phyloP scores from a whole-genome alignment of 2,797 vertebrate genomes.

The Pseudotriccus pelzelni region DNA sequence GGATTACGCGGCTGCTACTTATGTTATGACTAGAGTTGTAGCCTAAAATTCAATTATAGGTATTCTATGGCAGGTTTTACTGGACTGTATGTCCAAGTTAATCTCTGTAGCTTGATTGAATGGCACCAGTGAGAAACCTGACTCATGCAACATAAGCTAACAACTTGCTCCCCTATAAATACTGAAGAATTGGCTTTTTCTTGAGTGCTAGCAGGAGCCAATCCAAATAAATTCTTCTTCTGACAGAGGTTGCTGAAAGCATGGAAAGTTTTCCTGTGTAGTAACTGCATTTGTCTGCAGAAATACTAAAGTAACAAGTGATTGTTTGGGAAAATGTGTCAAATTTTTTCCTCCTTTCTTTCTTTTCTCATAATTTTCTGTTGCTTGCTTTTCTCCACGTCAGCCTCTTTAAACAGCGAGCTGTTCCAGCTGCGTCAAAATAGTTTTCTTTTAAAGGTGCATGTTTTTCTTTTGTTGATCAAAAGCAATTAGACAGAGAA shows the following conservation, averaged over 20 bases:
- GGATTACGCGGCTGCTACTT: not conserved
- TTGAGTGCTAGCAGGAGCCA: not conserved
- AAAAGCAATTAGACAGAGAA: conserved; percentile 31
- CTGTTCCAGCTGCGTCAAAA: not conserved
- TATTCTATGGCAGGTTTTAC: not conserved
- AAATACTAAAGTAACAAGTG: not conserved
- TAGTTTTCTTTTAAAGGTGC: conserved; percentile 24
- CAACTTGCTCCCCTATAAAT: not conserved
- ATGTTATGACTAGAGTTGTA: not conserved
- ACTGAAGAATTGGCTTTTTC: not conserved
- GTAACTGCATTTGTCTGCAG: not conserved
- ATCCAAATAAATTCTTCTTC: not conserved
- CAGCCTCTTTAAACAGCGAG: not conserved
- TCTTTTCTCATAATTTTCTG: not conserved
- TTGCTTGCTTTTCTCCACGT: not conserved
- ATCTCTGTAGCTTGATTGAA: not conserved
- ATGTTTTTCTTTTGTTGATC: conserved; percentile 15
- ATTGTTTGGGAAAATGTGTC: not conserved
- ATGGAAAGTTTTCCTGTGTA: not conserved
- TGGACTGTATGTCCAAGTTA: not conserved
- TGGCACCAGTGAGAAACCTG: not conserved
- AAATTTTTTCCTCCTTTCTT: not conserved
- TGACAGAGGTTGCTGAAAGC: not conserved
- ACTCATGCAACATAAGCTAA: not conserved
- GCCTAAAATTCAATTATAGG: not conserved